These are phyloP conservation scores for Pomacea canaliculata DNA, from an alignment of 2,888 invertebrate species.

Conservation along the genomic window DNA sequence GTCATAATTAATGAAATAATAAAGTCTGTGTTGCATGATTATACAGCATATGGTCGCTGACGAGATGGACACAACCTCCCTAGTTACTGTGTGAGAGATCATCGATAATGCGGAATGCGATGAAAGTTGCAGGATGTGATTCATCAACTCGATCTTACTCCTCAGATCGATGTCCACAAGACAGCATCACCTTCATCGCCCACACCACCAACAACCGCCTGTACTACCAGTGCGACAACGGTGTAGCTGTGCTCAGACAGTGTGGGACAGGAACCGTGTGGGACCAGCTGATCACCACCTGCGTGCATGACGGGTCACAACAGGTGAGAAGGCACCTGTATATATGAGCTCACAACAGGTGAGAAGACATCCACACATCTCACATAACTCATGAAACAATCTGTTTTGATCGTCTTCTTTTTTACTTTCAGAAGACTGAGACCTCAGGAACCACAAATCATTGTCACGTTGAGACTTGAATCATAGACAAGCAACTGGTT, in stretches of 20 bases:
- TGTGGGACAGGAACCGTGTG: slow-evolving; percentile 26
- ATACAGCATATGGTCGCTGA: too few species aligned
- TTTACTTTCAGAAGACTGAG: too few species aligned
- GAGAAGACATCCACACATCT: neutral
- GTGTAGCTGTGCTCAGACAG: slow-evolving; percentile 20
- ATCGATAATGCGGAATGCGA: too few species aligned
- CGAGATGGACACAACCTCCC: too few species aligned
- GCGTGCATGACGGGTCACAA: slow-evolving; percentile 11
- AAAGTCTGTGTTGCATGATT: neutral
- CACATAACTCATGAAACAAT: too few species aligned
- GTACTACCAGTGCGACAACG: slow-evolving; percentile 33
- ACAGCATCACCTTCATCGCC: slow-evolving; percentile 14
- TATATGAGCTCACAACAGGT: neutral
- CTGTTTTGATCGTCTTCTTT: too few species aligned
- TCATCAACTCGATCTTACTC: too few species aligned
- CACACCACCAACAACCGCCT: slow-evolving; percentile 17
- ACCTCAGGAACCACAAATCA: too few species aligned
- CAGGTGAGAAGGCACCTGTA: neutral
- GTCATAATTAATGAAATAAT: neutral
- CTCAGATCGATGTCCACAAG: slow-evolving; percentile 27
- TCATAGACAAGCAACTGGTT: too few species aligned
- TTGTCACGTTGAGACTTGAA: too few species aligned
- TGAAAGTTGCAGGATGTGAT: too few species aligned
- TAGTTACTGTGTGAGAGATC: too few species aligned
- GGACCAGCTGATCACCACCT: slow-evolving; percentile 20